A percentile compares a stretch with the other conserved stretches of the same genome.
These are phyloP conservation scores for Adineta ricciae DNA, from an alignment of 2,888 invertebrate genomes.

Conservation along the genomic window DNA sequence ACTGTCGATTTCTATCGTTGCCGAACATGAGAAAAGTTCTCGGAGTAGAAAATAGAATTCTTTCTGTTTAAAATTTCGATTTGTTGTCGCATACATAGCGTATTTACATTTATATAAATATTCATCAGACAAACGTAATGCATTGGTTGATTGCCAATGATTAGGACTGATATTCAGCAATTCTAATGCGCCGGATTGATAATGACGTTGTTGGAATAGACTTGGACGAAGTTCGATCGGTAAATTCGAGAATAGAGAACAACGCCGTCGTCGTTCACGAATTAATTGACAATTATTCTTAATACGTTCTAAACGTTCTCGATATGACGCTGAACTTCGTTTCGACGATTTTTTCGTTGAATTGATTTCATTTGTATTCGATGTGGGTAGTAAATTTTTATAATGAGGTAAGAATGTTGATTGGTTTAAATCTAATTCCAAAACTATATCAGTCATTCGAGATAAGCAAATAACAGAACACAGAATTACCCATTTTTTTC, in stretches of 20 bases:
- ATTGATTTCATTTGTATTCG: not conserved
- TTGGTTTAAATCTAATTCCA: not conserved
- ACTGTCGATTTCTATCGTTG: not conserved
- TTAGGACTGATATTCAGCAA: not conserved
- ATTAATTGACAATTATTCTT: constrained; percentile 9
- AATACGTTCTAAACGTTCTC: not conserved
- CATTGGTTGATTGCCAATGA: not conserved
- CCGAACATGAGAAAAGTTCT: not conserved
- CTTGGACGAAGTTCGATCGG: not conserved
- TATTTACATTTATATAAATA: not conserved
- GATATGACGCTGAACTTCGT: not conserved
- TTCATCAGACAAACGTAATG: not conserved
- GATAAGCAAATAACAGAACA: not conserved
- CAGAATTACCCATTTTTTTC: no score
- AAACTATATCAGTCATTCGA: not conserved
- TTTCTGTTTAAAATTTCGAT: not conserved
- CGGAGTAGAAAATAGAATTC: not conserved
- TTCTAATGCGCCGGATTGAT: not conserved
- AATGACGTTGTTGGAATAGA: not conserved
- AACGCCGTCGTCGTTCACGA: not conserved
- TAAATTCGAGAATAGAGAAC: not conserved
- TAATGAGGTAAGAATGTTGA: not conserved
- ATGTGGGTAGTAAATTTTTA: not conserved
- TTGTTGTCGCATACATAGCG: not conserved
- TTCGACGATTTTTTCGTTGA: not conserved